These are phyloP conservation scores for Larimichthys crocea DNA, from an alignment of 2,113 vertebrate genomes.

Conservation along the genomic window DNA sequence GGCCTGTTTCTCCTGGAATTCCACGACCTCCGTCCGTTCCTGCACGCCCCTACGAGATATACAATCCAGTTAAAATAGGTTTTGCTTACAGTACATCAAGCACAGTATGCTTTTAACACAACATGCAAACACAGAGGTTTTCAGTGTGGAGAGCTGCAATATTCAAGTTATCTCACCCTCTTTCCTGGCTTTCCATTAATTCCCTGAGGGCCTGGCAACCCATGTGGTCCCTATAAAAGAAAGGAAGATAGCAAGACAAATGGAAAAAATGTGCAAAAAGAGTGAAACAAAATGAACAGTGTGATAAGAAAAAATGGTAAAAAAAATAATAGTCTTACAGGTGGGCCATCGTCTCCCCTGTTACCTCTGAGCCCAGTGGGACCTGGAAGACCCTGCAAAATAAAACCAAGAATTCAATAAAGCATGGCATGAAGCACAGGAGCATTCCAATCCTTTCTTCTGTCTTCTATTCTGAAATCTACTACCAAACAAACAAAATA, in stretches of 20 bases:
- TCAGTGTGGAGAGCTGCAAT: conserved; percentile 11
- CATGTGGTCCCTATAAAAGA: conserved; percentile 86
- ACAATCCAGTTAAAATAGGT: conserved; percentile 33
- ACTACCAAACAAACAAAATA: conserved; percentile 1
- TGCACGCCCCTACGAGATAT: conserved; percentile 84
- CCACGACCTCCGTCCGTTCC: conserved; percentile 92
- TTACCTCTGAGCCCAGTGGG: conserved; percentile 80
- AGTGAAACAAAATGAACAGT: conserved; percentile 22
- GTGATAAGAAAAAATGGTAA: conserved; percentile 10
- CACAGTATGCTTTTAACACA: conserved; percentile 20
- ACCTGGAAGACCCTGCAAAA: conserved; percentile 80
- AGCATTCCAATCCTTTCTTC: background rate
- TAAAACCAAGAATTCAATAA: conserved; percentile 14
- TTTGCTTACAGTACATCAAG: background rate
- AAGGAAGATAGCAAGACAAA: conserved; percentile 13
- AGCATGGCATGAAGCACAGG: background rate
- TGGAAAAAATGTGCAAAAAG: conserved; percentile 35
- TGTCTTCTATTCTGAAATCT: conserved; percentile 11
- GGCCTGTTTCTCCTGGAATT: conserved; percentile 89
- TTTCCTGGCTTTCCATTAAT: conserved; percentile 87
- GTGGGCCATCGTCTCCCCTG: conserved; percentile 67
- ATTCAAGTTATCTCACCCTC: conserved; percentile 83
- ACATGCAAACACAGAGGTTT: conserved; percentile 23
- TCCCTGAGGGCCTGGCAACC: conserved; percentile 85
- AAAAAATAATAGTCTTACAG: conserved; percentile 62